phyloP scores from a whole-genome alignment of 2,888 invertebrate genomes.

The Hirtodrosophila cameraria region DNA sequence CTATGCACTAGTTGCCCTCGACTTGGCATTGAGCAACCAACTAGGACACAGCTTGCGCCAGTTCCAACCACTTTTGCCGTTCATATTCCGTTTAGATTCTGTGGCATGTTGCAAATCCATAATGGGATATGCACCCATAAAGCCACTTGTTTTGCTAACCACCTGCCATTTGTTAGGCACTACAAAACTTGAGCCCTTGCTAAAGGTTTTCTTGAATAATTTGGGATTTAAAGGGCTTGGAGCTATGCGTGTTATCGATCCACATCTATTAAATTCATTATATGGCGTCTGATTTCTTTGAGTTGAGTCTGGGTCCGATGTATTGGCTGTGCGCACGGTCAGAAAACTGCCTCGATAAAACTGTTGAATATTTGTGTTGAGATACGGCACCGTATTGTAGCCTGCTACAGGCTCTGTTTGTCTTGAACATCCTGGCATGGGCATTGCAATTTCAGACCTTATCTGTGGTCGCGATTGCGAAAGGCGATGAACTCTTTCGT shows the following conservation, averaged over 20 bases:
- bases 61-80: background rate
- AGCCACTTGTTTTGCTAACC: background rate
- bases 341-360: constrained; percentile 52
- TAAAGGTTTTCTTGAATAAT: background rate
- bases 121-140: background rate
- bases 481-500: too few species aligned
- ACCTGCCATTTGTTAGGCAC: constrained; percentile 26
- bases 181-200: constrained; percentile 1
- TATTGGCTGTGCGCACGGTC: constrained; percentile 2
- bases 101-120: background rate
- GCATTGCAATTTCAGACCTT: background rate
- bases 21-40: constrained; percentile 6
- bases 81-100: background rate
- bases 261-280: too few species aligned
- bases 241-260: too few species aligned
- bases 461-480: too few species aligned
- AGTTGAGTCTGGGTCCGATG: too few species aligned
- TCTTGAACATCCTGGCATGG: background rate
- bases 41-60: constrained; percentile 14
- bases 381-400: background rate
- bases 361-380: background rate
- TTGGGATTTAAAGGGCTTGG: background rate
- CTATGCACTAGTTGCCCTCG: constrained; percentile 11
- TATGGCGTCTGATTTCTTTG: too few species aligned
- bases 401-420: too few species aligned